Base-by-base conservation (phyloP, 2,888 invertebrate genomes). In the Lasioglossum leucozonium region DNA sequence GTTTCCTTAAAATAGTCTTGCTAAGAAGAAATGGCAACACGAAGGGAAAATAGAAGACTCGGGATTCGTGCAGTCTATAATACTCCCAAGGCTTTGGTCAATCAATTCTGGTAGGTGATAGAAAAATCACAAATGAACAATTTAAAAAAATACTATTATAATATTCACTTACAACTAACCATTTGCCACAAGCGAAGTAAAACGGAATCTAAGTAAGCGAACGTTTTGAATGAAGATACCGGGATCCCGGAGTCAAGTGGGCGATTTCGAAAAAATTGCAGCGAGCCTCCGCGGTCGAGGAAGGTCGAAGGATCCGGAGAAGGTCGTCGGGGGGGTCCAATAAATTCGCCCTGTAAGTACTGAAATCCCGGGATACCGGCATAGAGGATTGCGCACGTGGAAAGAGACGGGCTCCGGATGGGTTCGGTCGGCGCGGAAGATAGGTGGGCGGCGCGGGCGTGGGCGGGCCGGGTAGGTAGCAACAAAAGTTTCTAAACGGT, bases 401-500 rank as follows among this genome's bases (percentile, higher is more conserved):
- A 83, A 78, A 85, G 86, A 77, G 86, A 79, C 72, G 65, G 75
- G 65, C 79, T 73, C 30, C 80, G 62, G 76, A 84, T 42, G 80
- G 37, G 80, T 51, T 40, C 69, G 72, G 34, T 16, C 47, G 47
- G 6, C 37, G 65, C 55, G 79, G 82, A 65, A 73, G 77, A 69
- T 77, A 74, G 82, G 80, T 71, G 73, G 85, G 83, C 75, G 82
- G 89, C 42, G 65, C 79, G 75, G 83, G 71, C 62, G 82, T 85
- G 81, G 88, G 87, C 83, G 83, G 81, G 71, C 40, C 22, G 51
- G 77, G 76, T 82, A 77, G 85, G 82, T 87, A 74, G 88, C 92
- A 93, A 94, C 94, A 93, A 94, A 95, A 95, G 93, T 94, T 95
- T 94, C 94, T 94, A 94, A 95, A 94, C 94, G 94, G 91, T 93